Percentiles rank a stretch among this genome's conserved stretches.
Evolutionary conservation across 2,888 invertebrate genomes (phyloP).

Genomic region (Leptopilina drosophilae): DNA sequence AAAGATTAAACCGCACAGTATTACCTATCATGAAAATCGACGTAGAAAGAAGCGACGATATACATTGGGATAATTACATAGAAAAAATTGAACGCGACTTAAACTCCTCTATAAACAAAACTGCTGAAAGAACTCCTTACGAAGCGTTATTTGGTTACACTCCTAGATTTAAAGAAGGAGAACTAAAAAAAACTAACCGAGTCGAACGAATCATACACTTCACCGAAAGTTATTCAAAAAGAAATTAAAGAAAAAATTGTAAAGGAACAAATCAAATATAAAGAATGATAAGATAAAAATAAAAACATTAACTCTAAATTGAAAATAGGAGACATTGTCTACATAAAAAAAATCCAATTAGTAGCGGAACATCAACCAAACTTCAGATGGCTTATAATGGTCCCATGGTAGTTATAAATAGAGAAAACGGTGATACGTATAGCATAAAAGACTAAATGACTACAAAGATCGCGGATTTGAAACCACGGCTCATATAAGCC

Average conservation of each 20-base stretch:
- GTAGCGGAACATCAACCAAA: slow-evolving; percentile 46
- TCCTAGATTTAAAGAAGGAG: slow-evolving; percentile 46
- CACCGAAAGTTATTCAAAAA: slow-evolving; percentile 34
- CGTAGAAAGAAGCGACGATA: slow-evolving; percentile 36
- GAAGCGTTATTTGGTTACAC: slow-evolving; percentile 50
- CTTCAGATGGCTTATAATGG: slow-evolving; percentile 44
- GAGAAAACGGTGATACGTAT: neutral
- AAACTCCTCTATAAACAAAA: slow-evolving; percentile 48
- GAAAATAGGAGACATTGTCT: slow-evolving; percentile 44
- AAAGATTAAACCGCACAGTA: slow-evolving; percentile 50
- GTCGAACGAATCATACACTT: slow-evolving; percentile 21
- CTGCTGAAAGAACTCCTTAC: slow-evolving; percentile 52
- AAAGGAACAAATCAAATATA: neutral
- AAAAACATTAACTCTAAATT: neutral
- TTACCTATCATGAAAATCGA: slow-evolving; percentile 48
- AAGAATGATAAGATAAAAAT: neutral
- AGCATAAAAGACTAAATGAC: neutral
- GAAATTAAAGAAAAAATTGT: neutral
- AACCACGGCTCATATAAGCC: slow-evolving; percentile 45
- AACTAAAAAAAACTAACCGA: slow-evolving; percentile 15
- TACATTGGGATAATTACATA: slow-evolving; percentile 51
- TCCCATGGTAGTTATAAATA: slow-evolving; percentile 38
- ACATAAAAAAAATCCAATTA: slow-evolving; percentile 28
- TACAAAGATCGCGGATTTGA: neutral
- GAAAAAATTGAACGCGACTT: slow-evolving; percentile 46